Evolutionary conservation across 53 echinoderm and acorn worm species (phyloP), one percentile per base, ranked within the genome.

Genomic region (Hippasteria phrygiana): DNA sequence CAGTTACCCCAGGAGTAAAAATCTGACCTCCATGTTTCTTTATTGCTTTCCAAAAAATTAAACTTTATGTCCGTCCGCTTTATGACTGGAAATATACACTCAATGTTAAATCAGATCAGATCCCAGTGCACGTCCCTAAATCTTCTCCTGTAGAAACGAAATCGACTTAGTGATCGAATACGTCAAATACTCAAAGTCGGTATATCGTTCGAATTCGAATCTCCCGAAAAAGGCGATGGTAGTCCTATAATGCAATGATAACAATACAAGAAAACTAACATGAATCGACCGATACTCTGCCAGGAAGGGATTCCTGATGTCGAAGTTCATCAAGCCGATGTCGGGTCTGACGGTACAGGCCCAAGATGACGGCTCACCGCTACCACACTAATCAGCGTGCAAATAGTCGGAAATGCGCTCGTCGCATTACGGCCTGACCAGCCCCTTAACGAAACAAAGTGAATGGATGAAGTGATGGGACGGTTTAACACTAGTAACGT

Each of bases 401-500:
- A 81, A 42, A 81, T 81, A 81, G n/a, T 42, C 64, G 81, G 81
- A 81, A 81, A 81, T 81, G 43, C 43, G 64, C 39, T 38, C 43
- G 43, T 31, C 47, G 65, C 81, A 81, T 81, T 81, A 81, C 27
- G 2, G 18, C 7, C 65, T 80, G 45, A 81, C 65, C 63, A 81
- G 42, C 26, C n/a, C 38, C 65, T 64, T 43, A 81, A 81, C 81
- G 64, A 81, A 81, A 65, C 78, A 65, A 81, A 64, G 81, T 65
- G 81, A 43, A 27, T 64, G 81, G 16, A 65, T 81, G 66, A 43
- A 45, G 81, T 55, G 32, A 59, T 38, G 65, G 63, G 16, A 17
- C 62, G 63, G 17, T 81, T 81, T n/a, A 64, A 81, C 41, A 29
- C 63, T 56, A 81, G 81, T 81, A 81, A 81, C 81, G 81, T 81